Percentiles rank a stretch among this genome's conserved stretches.
These are phyloP conservation scores for Arenaria interpres DNA, from an alignment of 2,113 vertebrate genomes.

Conservation along the genomic window DNA sequence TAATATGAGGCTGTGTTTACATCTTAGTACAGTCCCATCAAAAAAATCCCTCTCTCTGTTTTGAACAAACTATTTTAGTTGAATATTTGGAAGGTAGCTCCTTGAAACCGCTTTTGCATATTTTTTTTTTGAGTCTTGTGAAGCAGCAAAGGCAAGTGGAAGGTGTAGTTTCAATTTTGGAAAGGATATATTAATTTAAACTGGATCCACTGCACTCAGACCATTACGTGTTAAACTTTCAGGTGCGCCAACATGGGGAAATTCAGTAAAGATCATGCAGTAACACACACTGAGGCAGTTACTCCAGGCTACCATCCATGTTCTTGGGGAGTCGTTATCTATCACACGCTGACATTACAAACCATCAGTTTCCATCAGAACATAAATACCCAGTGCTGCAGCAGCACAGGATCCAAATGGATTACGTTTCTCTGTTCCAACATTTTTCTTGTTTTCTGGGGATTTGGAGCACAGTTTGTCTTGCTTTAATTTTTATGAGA, in stretches of 20 bases:
- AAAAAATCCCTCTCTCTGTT: background rate
- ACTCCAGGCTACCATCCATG: background rate
- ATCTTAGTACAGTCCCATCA: background rate
- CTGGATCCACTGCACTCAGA: background rate
- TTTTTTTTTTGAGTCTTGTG: background rate
- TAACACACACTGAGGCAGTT: background rate
- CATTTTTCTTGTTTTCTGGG: conserved; percentile 17
- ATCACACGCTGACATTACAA: background rate
- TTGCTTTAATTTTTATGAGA: conserved; percentile 52
- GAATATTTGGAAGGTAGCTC: background rate
- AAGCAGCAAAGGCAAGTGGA: background rate
- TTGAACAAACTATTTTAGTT: background rate
- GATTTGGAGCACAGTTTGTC: conserved; percentile 32
- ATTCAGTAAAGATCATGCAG: background rate
- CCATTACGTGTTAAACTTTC: background rate
- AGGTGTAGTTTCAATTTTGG: background rate
- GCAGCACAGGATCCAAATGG: background rate
- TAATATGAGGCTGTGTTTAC: background rate
- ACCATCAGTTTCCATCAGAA: background rate
- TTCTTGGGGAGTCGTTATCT: background rate
- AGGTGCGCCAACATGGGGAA: background rate
- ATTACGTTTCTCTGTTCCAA: background rate
- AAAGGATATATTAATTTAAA: background rate
- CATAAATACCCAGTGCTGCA: background rate
- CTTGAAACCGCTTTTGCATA: background rate